Base-by-base conservation (phyloP, 2,113 vertebrate genomes). In the Mola mola region DNA sequence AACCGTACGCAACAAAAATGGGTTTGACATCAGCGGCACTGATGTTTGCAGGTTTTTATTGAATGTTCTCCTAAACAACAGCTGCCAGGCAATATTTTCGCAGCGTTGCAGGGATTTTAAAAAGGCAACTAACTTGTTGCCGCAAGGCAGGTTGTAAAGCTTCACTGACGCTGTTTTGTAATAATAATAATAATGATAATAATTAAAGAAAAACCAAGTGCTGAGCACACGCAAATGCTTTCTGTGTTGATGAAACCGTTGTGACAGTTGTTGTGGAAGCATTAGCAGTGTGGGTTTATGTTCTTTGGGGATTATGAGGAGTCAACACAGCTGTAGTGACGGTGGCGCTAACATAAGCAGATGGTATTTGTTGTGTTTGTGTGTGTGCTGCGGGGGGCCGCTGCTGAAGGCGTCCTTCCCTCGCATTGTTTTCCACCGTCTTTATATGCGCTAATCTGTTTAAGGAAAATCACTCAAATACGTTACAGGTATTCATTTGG, bases 251-350 rank as follows among this genome's bases (percentile, higher is more conserved):
- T 81, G 79, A 81, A 82, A 73, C 47, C 2, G 60, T 68, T 57
- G 11, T 70, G 80, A 75, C 75, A 66, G 68, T 74, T 58, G 68
- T 74, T 58, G 58, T 42, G 59, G 51, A 62, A 50, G 62, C 38
- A 57, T 81, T 63, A 65, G 26, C 26, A 19, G 21, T 31, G 68
- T 50, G 47, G 60, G 17, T 75, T 75, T 57, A 29, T 80, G 58
- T 52, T 75, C 82, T 65, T 28, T 8, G 21, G 76, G 82, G 87
- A 85, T 86, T 85, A 80, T 64, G 50, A 44, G 50, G 60, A 82
- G 73, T 73, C 69, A 78, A 65, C 82, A 84, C 88, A 87, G 84
- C 73, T 89, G 84, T 55, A 67, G 64, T 19, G 42, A 77, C 79
- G 80, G 66, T 68, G 78, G 56, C 55, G 67, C 75, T 79, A 74